Base-by-base conservation (phyloP, 2,888 invertebrate genomes). In the Synanthedon vespiformis region DNA sequence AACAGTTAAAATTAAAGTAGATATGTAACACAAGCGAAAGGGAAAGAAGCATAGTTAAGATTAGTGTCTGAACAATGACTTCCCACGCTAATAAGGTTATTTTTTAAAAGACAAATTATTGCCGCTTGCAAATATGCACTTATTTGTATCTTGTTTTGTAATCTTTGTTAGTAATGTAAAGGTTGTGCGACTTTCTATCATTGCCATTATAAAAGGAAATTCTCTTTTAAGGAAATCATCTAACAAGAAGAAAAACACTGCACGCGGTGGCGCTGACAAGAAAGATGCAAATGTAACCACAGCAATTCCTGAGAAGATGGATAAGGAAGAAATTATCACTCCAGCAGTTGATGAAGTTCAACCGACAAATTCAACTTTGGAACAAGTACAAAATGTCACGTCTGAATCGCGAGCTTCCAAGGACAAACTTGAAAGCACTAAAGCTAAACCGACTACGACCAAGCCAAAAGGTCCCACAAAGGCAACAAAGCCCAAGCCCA, bases 171-270 rank as follows among this genome's bases (percentile, higher is more conserved):
- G 34, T n/a, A 4, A 2, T 34, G 34, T 34, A 34, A 3, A 34
- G 8, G 8, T 34, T 34, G 8, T 34, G 8, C 34, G 10, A 34
- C 34, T 2, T 2, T 34, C 2, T 3, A 34, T 34, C 10, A 34
- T 10, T 34, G 27, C 1, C 27, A 34, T 34, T 34, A 34, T 2
- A n/a, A 44, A 44, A 44, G 13, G 2, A 44, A 44, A 12, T 14
- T 48, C 12, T 48, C 10, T n/a, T 65, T 70, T 57, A 62, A 87
- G 87, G 63, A 87, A 85, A 77, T 62, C 69, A 27, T 58, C 80
- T 10, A 72, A 63, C 51, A 80, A 76, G 56, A 88, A 82, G 65
- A 88, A 88, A 69, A 86, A 77, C 58, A 72, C 70, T 2, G 74
- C 72, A 22, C 81, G 85, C 8, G 70, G 73, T 40, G 62, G 62